Percentiles rank a stretch among this genome's conserved stretches.
Conservation (phyloP, 2,888 invertebrate species). For the Pherbina coryleti region DNA sequence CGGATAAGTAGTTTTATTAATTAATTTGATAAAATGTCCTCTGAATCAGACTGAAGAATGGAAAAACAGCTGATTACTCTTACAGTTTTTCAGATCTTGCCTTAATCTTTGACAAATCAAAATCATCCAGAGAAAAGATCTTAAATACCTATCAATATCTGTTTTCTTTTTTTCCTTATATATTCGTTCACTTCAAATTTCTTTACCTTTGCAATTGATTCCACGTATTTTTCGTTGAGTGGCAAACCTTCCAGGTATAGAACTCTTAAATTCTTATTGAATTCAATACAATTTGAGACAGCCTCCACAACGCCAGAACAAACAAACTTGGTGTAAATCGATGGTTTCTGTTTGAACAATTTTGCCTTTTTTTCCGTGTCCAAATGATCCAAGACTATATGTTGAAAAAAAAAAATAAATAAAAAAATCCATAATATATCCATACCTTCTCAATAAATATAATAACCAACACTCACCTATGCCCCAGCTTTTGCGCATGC, state of each 20-base stretch:
- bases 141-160: too few species aligned
- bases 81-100: too few species aligned
- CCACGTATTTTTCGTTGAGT: slow-evolving; percentile 76
- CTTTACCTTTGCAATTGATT: slow-evolving; percentile 73
- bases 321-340: slow-evolving; percentile 79
- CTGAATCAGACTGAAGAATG: too few species aligned
- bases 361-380: slow-evolving; percentile 75
- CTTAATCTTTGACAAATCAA: too few species aligned
- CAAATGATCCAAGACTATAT: slow-evolving; percentile 67
- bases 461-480: slow-evolving; percentile 53
- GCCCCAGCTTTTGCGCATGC: slow-evolving; percentile 72
- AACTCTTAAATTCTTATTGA: slow-evolving; percentile 74
- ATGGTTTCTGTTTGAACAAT: slow-evolving; percentile 75
- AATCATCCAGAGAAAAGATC: too few species aligned
- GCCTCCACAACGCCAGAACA: slow-evolving; percentile 77
- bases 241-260: slow-evolving; percentile 81
- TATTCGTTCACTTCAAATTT: too few species aligned
- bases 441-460: background rate
- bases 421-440: background rate
- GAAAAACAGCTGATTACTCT: too few species aligned
- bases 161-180: too few species aligned
- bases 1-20: too few species aligned
- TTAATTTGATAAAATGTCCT: too few species aligned
- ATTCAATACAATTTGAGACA: slow-evolving; percentile 74
- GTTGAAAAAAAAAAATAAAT: too few species aligned